These are phyloP conservation scores for Athetis lepigone DNA, from an alignment of 2,888 invertebrate genomes.

Conservation along the genomic window DNA sequence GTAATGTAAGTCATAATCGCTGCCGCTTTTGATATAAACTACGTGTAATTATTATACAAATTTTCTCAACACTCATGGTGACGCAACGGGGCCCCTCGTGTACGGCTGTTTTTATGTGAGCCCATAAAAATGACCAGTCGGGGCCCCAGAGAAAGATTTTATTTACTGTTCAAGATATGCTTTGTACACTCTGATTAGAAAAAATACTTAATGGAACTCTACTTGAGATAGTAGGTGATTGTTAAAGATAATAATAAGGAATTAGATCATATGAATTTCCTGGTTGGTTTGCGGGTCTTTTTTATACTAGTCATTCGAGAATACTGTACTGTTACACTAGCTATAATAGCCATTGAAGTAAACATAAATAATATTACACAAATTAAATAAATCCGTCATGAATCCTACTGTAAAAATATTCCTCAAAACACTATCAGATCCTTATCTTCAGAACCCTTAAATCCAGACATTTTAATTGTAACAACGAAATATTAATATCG, in stretches of 20 bases:
- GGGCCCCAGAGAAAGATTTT: constrained; percentile 70
- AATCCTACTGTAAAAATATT: not conserved
- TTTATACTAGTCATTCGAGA: not conserved
- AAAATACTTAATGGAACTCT: constrained; percentile 18
- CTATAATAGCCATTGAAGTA: not conserved
- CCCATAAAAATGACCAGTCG: constrained; percentile 76
- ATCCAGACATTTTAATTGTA: constrained; percentile 38
- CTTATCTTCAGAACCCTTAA: constrained; percentile 35
- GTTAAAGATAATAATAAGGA: not conserved
- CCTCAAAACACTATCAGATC: constrained; percentile 16
- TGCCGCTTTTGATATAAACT: constrained; percentile 66
- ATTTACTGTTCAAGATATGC: constrained; percentile 58
- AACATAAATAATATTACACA: not conserved
- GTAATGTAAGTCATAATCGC: constrained; percentile 59
- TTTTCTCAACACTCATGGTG: constrained; percentile 81
- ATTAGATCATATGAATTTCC: not conserved
- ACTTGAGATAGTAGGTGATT: not conserved
- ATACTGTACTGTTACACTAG: too few species aligned
- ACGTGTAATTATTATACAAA: constrained; percentile 71
- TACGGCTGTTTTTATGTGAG: constrained; percentile 73
- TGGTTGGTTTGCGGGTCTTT: not conserved
- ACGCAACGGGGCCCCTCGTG: constrained; percentile 84
- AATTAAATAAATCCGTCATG: constrained; percentile 14
- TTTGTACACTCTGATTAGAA: constrained; percentile 25
- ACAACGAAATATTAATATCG: constrained; percentile 45